Evolutionary conservation across 2,797 vertebrate species (phyloP).

Genomic region (Hirundo rustica): DNA sequence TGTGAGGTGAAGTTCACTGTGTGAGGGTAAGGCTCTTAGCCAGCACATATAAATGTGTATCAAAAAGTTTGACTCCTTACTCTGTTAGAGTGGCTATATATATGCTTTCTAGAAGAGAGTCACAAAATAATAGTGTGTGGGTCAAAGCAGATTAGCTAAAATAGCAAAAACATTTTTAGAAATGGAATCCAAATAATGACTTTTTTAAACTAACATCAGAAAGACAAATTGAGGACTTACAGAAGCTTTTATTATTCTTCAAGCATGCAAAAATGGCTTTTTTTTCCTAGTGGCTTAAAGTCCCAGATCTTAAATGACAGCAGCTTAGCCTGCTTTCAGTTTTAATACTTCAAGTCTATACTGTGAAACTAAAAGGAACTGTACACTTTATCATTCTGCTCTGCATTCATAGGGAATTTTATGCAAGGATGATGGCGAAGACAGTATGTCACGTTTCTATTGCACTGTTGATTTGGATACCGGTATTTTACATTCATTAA

Average conservation of each 20-base stretch:
- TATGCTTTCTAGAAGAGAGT: not conserved
- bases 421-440: not conserved
- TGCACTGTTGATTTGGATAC: not conserved
- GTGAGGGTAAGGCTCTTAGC: not conserved
- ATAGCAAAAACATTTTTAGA: constrained; percentile 13
- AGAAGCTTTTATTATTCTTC: constrained; percentile 17
- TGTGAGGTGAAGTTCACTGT: not conserved
- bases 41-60: not conserved
- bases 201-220: not conserved
- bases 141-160: constrained; percentile 17
- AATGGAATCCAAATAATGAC: not conserved
- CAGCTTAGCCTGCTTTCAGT: constrained; percentile 54
- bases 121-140: not conserved
- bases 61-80: not conserved
- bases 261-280: not conserved
- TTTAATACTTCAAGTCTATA: constrained; percentile 47
- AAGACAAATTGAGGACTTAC: not conserved
- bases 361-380: constrained; percentile 1
- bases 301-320: constrained; percentile 56
- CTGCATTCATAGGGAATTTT: not conserved
- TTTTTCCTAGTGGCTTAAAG: not conserved
- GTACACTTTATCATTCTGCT: not conserved
- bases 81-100: not conserved
- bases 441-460: not conserved
- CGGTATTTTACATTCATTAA: not conserved